Percentiles rank a stretch among this genome's conserved stretches.
phyloP scores from a whole-genome alignment of 2,113 vertebrate genomes.

The Trinectes maculatus region DNA sequence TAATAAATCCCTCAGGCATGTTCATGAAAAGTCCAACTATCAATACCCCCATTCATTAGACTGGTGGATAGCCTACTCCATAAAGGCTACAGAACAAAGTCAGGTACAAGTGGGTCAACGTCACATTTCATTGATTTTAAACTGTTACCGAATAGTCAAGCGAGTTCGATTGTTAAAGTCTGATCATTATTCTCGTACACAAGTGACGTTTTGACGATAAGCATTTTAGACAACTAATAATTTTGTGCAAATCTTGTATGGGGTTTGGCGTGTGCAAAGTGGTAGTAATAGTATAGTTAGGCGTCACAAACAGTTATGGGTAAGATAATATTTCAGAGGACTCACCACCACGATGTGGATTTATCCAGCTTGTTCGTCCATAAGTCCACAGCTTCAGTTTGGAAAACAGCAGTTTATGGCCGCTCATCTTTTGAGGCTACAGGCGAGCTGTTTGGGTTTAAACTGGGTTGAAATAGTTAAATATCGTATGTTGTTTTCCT shows the following conservation, averaged over 20 bases:
- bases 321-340: too few species aligned
- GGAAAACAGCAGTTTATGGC: conserved; percentile 42
- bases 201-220: too few species aligned
- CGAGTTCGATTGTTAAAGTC: too few species aligned
- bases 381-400: conserved; percentile 38
- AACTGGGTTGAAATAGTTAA: neutral
- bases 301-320: too few species aligned
- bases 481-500: neutral
- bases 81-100: too few species aligned
- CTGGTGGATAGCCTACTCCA: too few species aligned
- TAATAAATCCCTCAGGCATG: neutral
- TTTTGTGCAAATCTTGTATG: neutral
- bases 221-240: too few species aligned
- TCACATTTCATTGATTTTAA: too few species aligned
- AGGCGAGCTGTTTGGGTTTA: neutral
- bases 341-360: conserved; percentile 48
- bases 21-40: neutral
- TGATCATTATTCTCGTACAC: too few species aligned
- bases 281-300: too few species aligned
- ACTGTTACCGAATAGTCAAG: too few species aligned
- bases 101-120: too few species aligned
- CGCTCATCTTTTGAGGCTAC: conserved; percentile 38
- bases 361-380: conserved; percentile 18
- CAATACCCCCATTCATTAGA: neutral
- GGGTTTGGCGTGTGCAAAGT: neutral